Evolutionary conservation across 2,797 vertebrate genomes (phyloP).

Genomic region (Gastrophryne carolinensis): DNA sequence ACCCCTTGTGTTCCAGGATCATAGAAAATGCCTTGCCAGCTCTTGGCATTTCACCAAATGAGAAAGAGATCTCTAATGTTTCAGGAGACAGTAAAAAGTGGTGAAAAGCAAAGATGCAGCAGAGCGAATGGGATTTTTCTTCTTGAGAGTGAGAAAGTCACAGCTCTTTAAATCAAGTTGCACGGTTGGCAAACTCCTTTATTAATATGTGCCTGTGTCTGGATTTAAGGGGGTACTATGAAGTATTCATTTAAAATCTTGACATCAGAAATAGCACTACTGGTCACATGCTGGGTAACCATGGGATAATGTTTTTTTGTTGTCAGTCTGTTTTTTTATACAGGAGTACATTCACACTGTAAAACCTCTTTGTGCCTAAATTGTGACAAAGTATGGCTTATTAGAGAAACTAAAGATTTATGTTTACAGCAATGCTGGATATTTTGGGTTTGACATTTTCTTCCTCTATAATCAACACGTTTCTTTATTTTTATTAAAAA

Average conservation of each 20-base stretch:
- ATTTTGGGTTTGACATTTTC: slow-evolving; percentile 1
- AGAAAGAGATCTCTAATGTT: slow-evolving; percentile 50
- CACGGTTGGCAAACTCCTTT: slow-evolving; percentile 51
- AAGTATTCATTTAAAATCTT: slow-evolving; percentile 53
- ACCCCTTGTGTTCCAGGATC: slow-evolving; percentile 43
- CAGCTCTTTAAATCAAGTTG: slow-evolving; percentile 52
- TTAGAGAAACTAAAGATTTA: slow-evolving; percentile 43
- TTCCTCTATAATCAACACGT: slow-evolving; percentile 2
- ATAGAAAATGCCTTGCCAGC: slow-evolving; percentile 46
- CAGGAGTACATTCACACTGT: slow-evolving; percentile 38
- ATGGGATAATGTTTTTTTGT: slow-evolving; percentile 49
- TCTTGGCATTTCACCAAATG: slow-evolving; percentile 52
- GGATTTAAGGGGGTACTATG: slow-evolving; percentile 51
- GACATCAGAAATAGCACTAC: slow-evolving; percentile 48
- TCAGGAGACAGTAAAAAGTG: slow-evolving; percentile 48
- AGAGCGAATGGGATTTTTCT: slow-evolving; percentile 53
- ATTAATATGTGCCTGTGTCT: slow-evolving; percentile 48
- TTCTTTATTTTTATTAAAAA: too few relatives aligned
- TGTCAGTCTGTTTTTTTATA: slow-evolving; percentile 37
- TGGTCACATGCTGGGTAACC: slow-evolving; percentile 36
- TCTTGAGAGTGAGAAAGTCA: slow-evolving; percentile 50
- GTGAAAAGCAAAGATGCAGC: slow-evolving; percentile 47
- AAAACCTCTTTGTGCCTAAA: slow-evolving; percentile 40
- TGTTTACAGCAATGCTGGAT: slow-evolving; percentile 15
- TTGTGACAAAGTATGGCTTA: slow-evolving; percentile 41